Conservation (phyloP, 2,797 vertebrate genomes). For the Megalops cyprinoides region DNA sequence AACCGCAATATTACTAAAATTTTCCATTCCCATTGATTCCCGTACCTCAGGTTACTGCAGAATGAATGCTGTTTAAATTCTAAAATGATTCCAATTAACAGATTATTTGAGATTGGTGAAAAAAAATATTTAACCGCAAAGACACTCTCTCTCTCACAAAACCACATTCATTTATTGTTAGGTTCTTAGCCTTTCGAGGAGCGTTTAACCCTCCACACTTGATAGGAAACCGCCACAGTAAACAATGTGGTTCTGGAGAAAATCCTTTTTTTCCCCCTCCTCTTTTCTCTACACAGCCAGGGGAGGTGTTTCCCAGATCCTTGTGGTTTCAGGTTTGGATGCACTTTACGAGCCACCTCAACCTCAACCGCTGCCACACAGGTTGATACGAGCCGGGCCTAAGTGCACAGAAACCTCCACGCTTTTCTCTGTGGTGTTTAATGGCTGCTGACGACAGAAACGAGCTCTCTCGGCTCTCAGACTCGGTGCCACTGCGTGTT, state of each 20-base stretch:
- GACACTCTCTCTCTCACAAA: not conserved
- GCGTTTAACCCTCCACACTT: conserved; percentile 15
- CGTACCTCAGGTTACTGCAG: no score
- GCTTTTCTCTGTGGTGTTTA: no score
- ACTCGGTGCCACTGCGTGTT: no score
- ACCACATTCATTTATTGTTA: not conserved
- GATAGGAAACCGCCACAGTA: not conserved
- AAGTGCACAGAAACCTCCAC: not conserved
- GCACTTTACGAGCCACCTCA: not conserved
- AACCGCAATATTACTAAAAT: not conserved
- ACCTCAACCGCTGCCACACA: not conserved
- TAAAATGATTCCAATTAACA: not conserved
- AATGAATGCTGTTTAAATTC: no score
- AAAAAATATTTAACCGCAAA: not conserved
- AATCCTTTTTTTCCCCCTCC: not conserved
- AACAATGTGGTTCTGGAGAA: not conserved
- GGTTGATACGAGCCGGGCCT: not conserved
- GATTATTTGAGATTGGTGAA: not conserved
- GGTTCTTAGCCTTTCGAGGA: not conserved
- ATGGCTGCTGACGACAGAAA: no score
- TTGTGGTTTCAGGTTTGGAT: conserved; percentile 20
- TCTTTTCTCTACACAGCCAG: not conserved
- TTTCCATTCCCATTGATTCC: not conserved
- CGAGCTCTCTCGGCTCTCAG: no score
- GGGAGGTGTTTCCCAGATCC: not conserved